These are phyloP conservation scores for Mustela lutreola DNA, from an alignment of 2,113 vertebrate species.

Conservation along the genomic window DNA sequence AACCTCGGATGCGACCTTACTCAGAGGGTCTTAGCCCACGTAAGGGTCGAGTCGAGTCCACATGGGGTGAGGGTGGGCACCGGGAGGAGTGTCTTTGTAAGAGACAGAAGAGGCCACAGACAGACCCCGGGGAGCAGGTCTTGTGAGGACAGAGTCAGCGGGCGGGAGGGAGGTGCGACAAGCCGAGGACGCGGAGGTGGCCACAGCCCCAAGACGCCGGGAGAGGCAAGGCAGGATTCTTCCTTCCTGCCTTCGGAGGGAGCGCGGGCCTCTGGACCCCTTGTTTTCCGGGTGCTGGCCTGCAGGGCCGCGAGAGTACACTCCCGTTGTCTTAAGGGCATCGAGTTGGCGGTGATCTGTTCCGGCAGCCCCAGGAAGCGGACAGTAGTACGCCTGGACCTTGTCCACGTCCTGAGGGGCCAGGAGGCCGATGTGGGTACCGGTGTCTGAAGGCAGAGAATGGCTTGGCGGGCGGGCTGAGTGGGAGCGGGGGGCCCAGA, in stretches of 20 bases:
- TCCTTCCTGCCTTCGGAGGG: no score
- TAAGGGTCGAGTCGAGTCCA: neutral
- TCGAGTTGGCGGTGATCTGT: neutral
- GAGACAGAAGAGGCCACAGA: neutral
- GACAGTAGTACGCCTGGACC: no score
- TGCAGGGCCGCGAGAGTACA: rapidly evolving
- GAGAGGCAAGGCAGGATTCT: rapidly evolving
- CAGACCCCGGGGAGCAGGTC: neutral
- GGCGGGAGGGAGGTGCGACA: rapidly evolving
- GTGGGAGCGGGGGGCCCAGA: neutral
- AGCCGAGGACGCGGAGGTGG: rapidly evolving
- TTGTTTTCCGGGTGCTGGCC: neutral
- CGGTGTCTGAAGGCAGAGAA: neutral
- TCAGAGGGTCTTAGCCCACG: neutral
- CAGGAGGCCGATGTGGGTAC: rapidly evolving
- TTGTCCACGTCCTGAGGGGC: neutral
- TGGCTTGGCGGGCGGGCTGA: no score
- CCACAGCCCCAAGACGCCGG: neutral
- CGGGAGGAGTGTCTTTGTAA: neutral
- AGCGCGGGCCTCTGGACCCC: neutral
- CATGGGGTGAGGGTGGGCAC: neutral
- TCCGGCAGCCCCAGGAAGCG: neutral
- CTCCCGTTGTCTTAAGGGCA: neutral
- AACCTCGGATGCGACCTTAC: neutral
- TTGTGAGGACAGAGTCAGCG: rapidly evolving